Percentiles rank a stretch among this genome's conserved stretches.
phyloP scores from a whole-genome alignment of 1,140 invertebrate genomes.

The Dendroctonus ponderosae region DNA sequence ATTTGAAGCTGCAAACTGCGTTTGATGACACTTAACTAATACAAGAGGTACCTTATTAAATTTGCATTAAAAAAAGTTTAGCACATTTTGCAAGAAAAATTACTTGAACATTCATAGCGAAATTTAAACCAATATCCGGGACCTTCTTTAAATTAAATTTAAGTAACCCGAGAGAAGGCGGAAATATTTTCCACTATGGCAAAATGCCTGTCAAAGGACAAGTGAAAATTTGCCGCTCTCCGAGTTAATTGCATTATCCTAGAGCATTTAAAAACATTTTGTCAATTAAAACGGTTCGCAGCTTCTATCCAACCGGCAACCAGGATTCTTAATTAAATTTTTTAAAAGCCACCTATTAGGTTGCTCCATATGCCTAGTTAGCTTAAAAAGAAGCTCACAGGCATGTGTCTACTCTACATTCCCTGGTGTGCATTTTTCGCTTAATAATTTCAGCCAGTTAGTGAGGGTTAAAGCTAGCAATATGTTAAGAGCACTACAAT shows the following conservation, averaged over 20 bases:
- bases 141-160: constrained; percentile 7
- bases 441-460: constrained; percentile 9
- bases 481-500: constrained; percentile 7
- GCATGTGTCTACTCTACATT: constrained; percentile 8
- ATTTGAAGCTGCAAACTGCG: too few relatives aligned
- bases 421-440: not conserved
- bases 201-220: not conserved
- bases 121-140: constrained; percentile 4
- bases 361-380: constrained; percentile 15
- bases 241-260: constrained; percentile 16
- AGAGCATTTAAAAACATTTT: constrained; percentile 13
- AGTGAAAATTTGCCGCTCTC: constrained; percentile 14
- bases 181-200: constrained; percentile 7
- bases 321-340: constrained; percentile 11
- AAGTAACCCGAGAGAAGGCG: constrained; percentile 3
- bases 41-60: too few relatives aligned
- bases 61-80: too few relatives aligned
- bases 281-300: constrained; percentile 6
- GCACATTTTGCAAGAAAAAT: not conserved
- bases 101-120: not conserved
- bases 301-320: constrained; percentile 3
- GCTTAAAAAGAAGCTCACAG: constrained; percentile 10
- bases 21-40: too few relatives aligned
- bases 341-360: constrained; percentile 16
- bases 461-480: not conserved